Base-by-base conservation (phyloP, 2,888 invertebrate species). In the Campopleginae sp. region DNA sequence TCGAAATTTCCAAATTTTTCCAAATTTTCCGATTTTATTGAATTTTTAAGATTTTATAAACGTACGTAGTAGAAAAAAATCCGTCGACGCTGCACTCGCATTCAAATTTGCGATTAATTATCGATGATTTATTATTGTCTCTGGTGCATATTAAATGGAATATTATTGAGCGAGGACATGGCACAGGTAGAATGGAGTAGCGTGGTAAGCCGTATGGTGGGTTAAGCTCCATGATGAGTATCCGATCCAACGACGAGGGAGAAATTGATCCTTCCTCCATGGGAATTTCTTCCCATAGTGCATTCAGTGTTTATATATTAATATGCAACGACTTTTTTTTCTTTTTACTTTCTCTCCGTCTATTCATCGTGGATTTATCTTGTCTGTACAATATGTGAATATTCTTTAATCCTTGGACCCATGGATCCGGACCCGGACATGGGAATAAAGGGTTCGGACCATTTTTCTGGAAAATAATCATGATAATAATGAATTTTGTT, bases 291-390 rank as follows among this genome's bases (percentile, higher is more conserved):
- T 44, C 65, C 63, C 61, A 44, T 71, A 80, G 76, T 76, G 70
- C 76, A 84, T 80, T 76, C 71, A 65, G 31, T 80, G 76, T 84
- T 84, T 80, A 76, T 80, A 84, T 48, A 80, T 80, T 84, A 80
- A 80, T 80, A 80, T 80, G 76, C 71, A 84, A 80, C 80, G 65
- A 65, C 72, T 44, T 75, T 75, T 65, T 63, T 31, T 31, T n/a
- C 31, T 61, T 17, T 61, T 65, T 42, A 38, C n/a, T 38, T 14
- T 38, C 61, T 71, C 70, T 51, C 17, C 61, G 27, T 38, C 80
- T 33, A 74, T 80, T 66, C 65, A 44, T 31, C 68, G 68, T 23
- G 58, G 74, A 23, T 66, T 80, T 63, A 58, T 70, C 48, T 46
- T 61, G 51, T 72, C 44, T 46, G 33, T 72, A 7, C 33, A 33